A percentile compares a stretch with the other conserved stretches of the same genome.
These are phyloP conservation scores for Alligator sinensis DNA, from an alignment of 2,113 vertebrate species.

Conservation along the genomic window DNA sequence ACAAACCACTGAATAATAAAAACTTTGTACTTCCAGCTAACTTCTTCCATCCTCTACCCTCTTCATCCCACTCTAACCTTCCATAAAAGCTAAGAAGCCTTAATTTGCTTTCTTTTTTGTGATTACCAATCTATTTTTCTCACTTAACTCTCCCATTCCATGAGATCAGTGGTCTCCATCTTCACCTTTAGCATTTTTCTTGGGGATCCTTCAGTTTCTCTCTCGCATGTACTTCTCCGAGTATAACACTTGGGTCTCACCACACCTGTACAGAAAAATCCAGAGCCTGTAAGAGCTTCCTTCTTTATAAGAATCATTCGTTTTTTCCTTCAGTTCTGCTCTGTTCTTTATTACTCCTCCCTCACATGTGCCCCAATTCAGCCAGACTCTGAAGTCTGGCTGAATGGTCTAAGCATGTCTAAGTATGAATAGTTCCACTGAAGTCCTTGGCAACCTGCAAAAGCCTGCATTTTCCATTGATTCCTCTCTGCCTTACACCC, in stretches of 20 bases:
- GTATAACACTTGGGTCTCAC: fast-evolving
- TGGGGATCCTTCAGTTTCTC: neutral
- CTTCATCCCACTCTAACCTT: neutral
- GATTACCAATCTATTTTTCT: neutral
- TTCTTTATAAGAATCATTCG: neutral
- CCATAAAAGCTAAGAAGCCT: neutral
- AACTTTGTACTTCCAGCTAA: neutral
- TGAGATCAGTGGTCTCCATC: neutral
- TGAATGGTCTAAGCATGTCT: too few species aligned
- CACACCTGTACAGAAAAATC: neutral
- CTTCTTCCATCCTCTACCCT: neutral
- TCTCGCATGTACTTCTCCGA: neutral
- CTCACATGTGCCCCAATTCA: neutral
- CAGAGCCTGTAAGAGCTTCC: neutral
- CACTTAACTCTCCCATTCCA: neutral
- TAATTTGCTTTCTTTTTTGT: neutral
- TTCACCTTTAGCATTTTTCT: neutral
- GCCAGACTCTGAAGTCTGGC: too few species aligned
- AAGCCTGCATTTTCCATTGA: neutral
- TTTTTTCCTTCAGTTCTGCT: neutral
- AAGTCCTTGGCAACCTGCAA: neutral
- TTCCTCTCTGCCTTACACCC: fast-evolving
- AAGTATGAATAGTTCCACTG: too few species aligned
- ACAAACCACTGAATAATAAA: neutral
- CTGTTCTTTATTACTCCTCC: neutral